Evolutionary conservation across 2,888 invertebrate species (phyloP).

Genomic region (Tachina grossa): DNA sequence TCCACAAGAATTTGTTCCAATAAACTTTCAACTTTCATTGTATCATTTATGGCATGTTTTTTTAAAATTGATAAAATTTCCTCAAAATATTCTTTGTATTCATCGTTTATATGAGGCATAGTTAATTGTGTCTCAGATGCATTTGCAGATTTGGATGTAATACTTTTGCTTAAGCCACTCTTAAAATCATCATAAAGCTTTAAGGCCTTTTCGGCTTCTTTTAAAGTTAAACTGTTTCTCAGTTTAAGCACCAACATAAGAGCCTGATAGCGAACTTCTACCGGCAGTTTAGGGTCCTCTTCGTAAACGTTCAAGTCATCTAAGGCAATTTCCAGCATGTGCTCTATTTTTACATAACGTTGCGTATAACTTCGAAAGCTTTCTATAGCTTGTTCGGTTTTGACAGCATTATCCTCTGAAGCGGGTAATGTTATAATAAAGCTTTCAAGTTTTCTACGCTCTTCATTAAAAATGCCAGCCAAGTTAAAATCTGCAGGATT

Average conservation of each 20-base stretch:
- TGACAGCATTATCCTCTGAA: neutral
- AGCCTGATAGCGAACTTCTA: conserved; percentile 4
- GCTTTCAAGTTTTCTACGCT: conserved; percentile 3
- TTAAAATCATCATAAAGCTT: conserved; percentile 14
- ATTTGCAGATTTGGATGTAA: neutral
- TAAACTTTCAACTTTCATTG: conserved; percentile 3
- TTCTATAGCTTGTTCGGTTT: conserved; percentile 38
- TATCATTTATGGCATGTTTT: neutral
- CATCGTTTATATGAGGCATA: conserved; percentile 11
- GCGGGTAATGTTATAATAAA: neutral
- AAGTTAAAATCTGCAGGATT: neutral
- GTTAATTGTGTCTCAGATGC: neutral
- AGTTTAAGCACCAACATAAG: conserved; percentile 19
- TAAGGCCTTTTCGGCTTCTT: conserved; percentile 34
- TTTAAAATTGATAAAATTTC: conserved; percentile 40
- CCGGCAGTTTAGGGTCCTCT: neutral
- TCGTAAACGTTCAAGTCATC: neutral
- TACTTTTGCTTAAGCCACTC: neutral
- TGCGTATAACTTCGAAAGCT: conserved; percentile 17
- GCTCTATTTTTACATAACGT: neutral
- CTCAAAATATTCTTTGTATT: conserved; percentile 33
- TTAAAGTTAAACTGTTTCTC: conserved; percentile 20
- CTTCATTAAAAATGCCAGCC: conserved; percentile 23
- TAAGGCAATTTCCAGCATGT: conserved; percentile 13
- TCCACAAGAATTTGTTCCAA: neutral